phyloP scores from a whole-genome alignment of 2,888 invertebrate species.

The Entomobrya multifasciata region DNA sequence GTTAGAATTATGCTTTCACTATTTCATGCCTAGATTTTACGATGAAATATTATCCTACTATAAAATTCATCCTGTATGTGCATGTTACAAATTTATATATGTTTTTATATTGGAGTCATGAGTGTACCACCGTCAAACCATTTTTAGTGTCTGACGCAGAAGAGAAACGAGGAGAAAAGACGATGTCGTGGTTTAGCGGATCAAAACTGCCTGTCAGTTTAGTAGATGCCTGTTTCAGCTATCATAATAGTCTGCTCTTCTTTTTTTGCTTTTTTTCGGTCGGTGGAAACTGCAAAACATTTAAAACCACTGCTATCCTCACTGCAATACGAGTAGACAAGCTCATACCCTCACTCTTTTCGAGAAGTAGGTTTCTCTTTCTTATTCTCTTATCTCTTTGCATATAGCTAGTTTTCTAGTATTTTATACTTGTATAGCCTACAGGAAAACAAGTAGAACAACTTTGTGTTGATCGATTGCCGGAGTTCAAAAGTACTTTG shows the following conservation, averaged over 20 bases:
- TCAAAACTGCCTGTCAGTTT: conserved; percentile 53
- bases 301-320: conserved; percentile 29
- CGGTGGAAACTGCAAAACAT: conserved; percentile 33
- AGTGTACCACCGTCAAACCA: conserved; percentile 8
- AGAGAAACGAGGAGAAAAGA: conserved; percentile 16
- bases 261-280: background rate
- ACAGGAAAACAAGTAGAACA: conserved; percentile 65
- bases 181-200: conserved; percentile 49
- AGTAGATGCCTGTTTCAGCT: too few species aligned
- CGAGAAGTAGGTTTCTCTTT: background rate
- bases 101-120: background rate
- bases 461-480: conserved; percentile 74
- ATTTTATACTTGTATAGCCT: background rate
- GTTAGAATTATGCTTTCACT: too few species aligned
- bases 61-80: too few species aligned
- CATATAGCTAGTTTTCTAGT: background rate
- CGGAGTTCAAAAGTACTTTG: conserved; percentile 75
- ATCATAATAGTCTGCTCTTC: conserved; percentile 16
- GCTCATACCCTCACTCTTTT: too few species aligned
- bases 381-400: conserved; percentile 1
- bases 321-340: background rate
- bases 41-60: too few species aligned
- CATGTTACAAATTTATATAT: background rate
- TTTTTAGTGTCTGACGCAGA: too few species aligned
- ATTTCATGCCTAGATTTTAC: too few species aligned